A percentile compares a stretch with the other conserved stretches of the same genome.
phyloP scores from a whole-genome alignment of 2,888 invertebrate species.

The Lasioglossum morio region DNA sequence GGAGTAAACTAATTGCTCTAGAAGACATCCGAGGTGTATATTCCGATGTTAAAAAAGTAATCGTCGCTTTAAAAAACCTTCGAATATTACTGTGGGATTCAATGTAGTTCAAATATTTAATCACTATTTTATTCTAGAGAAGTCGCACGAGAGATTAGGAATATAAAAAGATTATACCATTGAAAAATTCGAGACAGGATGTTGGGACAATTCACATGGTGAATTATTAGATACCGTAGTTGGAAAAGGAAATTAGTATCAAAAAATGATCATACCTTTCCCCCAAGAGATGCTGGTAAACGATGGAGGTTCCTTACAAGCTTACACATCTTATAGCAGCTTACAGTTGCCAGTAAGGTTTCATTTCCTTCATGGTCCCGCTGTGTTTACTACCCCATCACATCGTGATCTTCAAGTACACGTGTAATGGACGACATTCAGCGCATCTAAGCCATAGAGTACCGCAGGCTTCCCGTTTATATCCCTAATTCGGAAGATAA shows the following conservation, averaged over 20 bases:
- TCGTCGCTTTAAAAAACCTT: no score
- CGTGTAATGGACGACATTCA: neutral
- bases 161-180: neutral
- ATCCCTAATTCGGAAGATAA: neutral
- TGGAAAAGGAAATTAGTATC: no score
- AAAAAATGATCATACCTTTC: neutral
- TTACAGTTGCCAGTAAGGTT: conserved; percentile 1
- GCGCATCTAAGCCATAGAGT: neutral
- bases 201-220: neutral
- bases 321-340: neutral
- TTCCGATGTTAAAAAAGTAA: no score
- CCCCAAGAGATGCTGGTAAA: neutral
- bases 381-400: neutral
- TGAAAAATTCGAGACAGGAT: neutral
- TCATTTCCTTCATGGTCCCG: neutral
- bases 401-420: conserved; percentile 4
- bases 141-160: neutral
- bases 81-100: no score
- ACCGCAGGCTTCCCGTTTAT: neutral
- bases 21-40: no score
- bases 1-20: no score
- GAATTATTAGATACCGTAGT: no score
- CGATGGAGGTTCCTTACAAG: neutral
- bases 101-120: neutral
- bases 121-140: neutral